Percentiles rank a stretch among this genome's conserved stretches.
These are phyloP conservation scores for Notothenia coriiceps DNA, from an alignment of 2,113 vertebrate genomes.

Conservation along the genomic window DNA sequence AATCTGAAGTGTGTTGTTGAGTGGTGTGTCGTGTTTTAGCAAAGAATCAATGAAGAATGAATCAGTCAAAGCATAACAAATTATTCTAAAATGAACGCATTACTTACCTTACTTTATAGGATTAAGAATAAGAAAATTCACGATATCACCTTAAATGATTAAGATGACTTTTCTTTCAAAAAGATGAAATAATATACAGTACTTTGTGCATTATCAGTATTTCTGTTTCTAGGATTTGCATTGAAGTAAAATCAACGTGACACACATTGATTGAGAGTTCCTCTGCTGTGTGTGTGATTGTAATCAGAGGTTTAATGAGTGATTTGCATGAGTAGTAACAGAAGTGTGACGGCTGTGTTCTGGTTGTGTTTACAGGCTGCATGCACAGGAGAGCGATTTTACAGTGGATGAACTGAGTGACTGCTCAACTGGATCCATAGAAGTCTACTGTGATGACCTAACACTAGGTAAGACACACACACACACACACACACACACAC, in stretches of 20 bases:
- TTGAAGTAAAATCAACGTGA: conserved; percentile 19
- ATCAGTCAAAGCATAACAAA: background rate
- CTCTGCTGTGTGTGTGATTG: conserved; percentile 8
- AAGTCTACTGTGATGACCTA: conserved; percentile 83
- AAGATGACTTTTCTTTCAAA: background rate
- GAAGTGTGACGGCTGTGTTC: conserved; percentile 4
- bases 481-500: background rate
- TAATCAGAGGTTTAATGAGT: background rate
- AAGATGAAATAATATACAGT: background rate
- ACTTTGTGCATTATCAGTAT: background rate
- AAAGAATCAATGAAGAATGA: background rate
- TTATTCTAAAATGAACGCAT: background rate
- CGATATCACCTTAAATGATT: background rate
- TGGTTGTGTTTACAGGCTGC: conserved; percentile 65
- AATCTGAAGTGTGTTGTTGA: conserved; percentile 4
- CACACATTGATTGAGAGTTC: background rate
- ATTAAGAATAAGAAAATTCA: background rate
- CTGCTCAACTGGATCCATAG: conserved; percentile 85
- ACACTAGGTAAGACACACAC: conserved; percentile 70
- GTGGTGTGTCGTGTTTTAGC: background rate
- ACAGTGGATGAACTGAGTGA: conserved; percentile 82
- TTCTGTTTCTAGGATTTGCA: background rate
- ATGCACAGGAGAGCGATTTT: conserved; percentile 64
- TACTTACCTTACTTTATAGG: background rate
- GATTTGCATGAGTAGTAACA: conserved; percentile 17